phyloP scores from a whole-genome alignment of 2,888 invertebrate species.

The Schizaphis graminum region DNA sequence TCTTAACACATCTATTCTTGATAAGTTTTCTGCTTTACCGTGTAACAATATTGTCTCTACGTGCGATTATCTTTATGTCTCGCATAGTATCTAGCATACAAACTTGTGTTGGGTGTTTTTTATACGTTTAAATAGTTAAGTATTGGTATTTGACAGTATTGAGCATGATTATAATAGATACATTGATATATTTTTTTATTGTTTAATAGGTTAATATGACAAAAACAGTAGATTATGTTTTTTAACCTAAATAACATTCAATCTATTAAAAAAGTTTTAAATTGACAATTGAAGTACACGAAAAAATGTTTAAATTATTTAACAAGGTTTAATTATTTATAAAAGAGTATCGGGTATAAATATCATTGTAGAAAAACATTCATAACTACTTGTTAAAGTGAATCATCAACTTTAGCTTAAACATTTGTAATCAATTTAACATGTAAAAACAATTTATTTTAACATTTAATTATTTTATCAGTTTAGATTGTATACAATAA shows the following conservation, averaged over 20 bases:
- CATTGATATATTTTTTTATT: not conserved
- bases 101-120: not conserved
- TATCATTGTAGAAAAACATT: not conserved
- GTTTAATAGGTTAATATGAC: not conserved
- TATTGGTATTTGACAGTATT: not conserved
- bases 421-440: not conserved
- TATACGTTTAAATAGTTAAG: not conserved
- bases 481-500: not conserved
- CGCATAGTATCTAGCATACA: not conserved
- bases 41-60: not conserved
- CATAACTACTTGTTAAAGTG: not conserved
- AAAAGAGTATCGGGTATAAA: not conserved
- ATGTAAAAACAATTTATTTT: not conserved
- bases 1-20: not conserved
- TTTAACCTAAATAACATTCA: not conserved
- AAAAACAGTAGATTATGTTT: not conserved
- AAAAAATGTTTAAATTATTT: not conserved
- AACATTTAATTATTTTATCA: not conserved
- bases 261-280: not conserved
- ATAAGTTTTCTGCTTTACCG: not conserved
- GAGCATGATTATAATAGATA: not conserved
- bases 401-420: not conserved
- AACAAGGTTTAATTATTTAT: not conserved
- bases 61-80: not conserved
- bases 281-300: not conserved